Evolutionary conservation across 2,113 vertebrate species (phyloP).

Genomic region (Crocuta crocuta): DNA sequence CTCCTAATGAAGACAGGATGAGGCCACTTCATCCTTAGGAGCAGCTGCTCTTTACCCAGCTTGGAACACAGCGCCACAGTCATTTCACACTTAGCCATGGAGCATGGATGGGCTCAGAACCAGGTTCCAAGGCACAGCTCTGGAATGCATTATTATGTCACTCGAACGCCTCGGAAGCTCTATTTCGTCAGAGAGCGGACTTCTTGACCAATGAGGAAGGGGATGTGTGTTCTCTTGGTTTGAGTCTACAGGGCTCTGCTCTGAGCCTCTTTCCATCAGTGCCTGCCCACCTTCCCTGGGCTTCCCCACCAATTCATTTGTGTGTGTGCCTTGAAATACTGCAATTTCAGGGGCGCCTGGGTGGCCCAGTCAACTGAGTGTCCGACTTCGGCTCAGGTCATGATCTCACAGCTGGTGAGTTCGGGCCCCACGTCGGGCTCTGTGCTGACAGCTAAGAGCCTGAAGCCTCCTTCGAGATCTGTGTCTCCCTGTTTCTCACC

Average conservation of each 20-base stretch:
- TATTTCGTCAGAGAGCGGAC: conserved; percentile 37
- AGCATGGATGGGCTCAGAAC: conserved; percentile 25
- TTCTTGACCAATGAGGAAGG: neutral
- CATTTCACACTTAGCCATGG: neutral
- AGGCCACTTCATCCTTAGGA: conserved; percentile 35
- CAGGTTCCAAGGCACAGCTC: neutral
- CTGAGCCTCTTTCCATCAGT: neutral
- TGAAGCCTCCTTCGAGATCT: no score
- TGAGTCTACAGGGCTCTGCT: neutral
- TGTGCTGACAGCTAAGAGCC: no score
- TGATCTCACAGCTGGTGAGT: no score
- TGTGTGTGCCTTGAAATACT: neutral
- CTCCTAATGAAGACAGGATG: conserved; percentile 70
- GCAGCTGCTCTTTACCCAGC: neutral
- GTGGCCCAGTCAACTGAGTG: no score
- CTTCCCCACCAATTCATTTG: fast-evolving
- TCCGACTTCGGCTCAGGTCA: no score
- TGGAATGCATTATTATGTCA: neutral
- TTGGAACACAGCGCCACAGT: neutral
- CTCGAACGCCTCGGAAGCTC: neutral
- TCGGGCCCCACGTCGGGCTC: no score
- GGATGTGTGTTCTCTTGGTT: neutral
- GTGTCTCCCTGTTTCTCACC: no score
- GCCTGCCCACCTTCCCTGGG: no score
- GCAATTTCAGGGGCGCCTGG: no score